Evolutionary conservation across 2,113 vertebrate genomes (phyloP), one percentile per base, ranked within the genome.

Genomic region (Seriola quinqueradiata): DNA sequence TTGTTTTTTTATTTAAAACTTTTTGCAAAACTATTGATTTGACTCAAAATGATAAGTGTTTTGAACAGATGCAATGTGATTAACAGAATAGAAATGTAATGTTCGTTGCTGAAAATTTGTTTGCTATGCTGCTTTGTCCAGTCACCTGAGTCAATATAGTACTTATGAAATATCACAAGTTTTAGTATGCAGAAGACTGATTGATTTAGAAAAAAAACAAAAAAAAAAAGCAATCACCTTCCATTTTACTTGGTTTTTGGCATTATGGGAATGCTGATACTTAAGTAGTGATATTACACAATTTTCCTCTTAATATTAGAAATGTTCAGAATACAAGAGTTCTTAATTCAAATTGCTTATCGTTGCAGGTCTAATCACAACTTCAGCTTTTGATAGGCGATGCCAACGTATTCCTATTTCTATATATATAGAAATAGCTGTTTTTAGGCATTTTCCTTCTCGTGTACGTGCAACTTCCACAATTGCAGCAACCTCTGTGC

Each of bases 401-500:
- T 42, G 40, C 40, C 8, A 42, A 11, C 10, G 8, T 42, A 2
- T 42, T 42, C 40, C 40, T 42, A 42, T 42, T 42, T 42, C 40
- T 50, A 54, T 50, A 63, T 63, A 65, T 60, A 60, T 81, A 28
- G 25, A 28, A 2, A 28, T n/a, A 73, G 63, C 74, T 86, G 73
- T 55, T 85, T 82, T 82, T 44, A 81, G 78, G 48, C 63, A 25
- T 72, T 68, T 83, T 70, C 48, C 32, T 32, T 68, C 36, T 42
- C 68, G 21, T 44, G 40, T 79, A 72, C 40, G 28, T 84, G 77
- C 75, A 54, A 13, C 23, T 32, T 82, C 73, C 57, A 64, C 82
- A 54, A 28, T 58, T 82, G 71, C 42, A 81, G 76, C 79, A 77
- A 66, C 54, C 73, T 66, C 80, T 70, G 58, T 71, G 63, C 73